Evolutionary conservation across 2,888 invertebrate species (phyloP).

Genomic region (Dicranocentrus wangi): DNA sequence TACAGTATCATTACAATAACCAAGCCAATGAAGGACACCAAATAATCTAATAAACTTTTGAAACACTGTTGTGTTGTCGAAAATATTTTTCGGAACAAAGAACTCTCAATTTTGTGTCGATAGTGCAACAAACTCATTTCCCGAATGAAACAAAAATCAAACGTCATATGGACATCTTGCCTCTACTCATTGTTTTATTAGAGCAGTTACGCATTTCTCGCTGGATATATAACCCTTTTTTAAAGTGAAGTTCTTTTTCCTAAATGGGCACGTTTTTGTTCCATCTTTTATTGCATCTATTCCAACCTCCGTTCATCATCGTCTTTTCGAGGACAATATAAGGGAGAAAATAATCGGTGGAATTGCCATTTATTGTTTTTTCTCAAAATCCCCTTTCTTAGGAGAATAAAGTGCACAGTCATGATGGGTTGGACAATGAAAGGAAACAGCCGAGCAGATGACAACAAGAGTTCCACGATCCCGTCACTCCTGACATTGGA

Average conservation of each 20-base stretch:
- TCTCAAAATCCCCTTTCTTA: background rate
- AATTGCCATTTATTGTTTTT: slow-evolving; percentile 20
- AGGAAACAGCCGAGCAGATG: background rate
- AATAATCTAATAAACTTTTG: too few relatives aligned
- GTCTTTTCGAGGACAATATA: slow-evolving; percentile 3
- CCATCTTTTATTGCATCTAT: slow-evolving; percentile 9
- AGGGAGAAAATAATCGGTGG: slow-evolving; percentile 8
- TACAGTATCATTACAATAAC: too few relatives aligned
- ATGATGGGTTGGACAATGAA: background rate
- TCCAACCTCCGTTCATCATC: background rate
- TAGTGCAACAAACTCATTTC: too few relatives aligned
- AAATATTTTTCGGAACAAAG: too few relatives aligned
- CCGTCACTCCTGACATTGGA: too few relatives aligned
- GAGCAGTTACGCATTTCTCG: background rate
- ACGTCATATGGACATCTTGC: too few relatives aligned
- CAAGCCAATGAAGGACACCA: too few relatives aligned
- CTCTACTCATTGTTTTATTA: slow-evolving; percentile 5
- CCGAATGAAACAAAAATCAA: too few relatives aligned
- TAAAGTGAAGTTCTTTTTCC: slow-evolving; percentile 2
- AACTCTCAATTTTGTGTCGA: too few relatives aligned
- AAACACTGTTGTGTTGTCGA: too few relatives aligned
- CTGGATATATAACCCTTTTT: background rate
- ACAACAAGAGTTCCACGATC: too few relatives aligned
- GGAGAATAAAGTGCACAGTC: background rate
- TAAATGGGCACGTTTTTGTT: slow-evolving; percentile 1